Evolutionary conservation across 2,888 invertebrate genomes (phyloP).

Genomic region (Pheosia tremula): DNA sequence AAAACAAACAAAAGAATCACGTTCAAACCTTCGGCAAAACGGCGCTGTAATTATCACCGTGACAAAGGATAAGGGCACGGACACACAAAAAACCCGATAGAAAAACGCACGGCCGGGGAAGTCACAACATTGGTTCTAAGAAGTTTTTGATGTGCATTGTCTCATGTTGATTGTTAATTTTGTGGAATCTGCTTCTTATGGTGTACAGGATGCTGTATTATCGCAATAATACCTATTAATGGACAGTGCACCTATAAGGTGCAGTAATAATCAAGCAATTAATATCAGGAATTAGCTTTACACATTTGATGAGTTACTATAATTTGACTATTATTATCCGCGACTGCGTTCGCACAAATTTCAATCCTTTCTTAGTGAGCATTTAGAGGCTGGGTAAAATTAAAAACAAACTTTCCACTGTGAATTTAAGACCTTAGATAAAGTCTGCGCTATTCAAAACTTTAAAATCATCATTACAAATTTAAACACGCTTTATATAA

Average conservation of each 20-base stretch:
- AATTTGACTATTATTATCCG: too few relatives aligned
- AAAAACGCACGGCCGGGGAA: conserved; percentile 47
- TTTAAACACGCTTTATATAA: conserved; percentile 46
- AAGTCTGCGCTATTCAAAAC: too few relatives aligned
- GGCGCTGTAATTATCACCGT: conserved; percentile 54
- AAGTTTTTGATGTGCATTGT: conserved; percentile 53
- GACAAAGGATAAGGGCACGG: conserved; percentile 47
- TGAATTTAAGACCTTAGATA: too few relatives aligned
- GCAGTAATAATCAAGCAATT: too few relatives aligned
- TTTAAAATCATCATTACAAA: not conserved
- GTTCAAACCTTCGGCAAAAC: not conserved
- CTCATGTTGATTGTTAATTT: conserved; percentile 58
- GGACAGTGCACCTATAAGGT: too few relatives aligned
- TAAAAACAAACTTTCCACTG: too few relatives aligned
- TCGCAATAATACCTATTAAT: too few relatives aligned
- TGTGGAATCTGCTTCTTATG: conserved; percentile 31
- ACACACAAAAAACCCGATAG: conserved; percentile 38
- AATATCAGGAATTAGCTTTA: too few relatives aligned
- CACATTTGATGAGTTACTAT: too few relatives aligned
- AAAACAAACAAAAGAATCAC: conserved; percentile 19
- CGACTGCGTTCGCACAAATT: too few relatives aligned
- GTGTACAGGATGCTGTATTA: conserved; percentile 45
- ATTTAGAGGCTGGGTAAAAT: too few relatives aligned
- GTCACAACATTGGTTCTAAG: conserved; percentile 69
- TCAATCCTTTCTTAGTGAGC: too few relatives aligned